These are phyloP conservation scores for Epirrita christyi DNA, from an alignment of 2,888 invertebrate genomes.

Conservation along the genomic window DNA sequence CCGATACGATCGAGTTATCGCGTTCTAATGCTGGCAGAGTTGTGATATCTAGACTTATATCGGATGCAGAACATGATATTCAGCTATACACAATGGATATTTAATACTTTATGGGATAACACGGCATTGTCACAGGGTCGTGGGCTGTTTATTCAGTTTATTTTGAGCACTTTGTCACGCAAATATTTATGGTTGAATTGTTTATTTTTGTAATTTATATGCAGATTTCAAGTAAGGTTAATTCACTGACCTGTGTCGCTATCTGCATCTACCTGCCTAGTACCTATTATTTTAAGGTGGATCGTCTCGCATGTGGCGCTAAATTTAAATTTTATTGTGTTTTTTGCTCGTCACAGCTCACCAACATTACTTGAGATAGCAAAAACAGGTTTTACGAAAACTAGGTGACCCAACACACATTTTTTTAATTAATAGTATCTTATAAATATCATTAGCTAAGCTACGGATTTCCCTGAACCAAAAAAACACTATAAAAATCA, in stretches of 20 bases:
- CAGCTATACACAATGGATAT: constrained; percentile 28
- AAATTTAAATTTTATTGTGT: too few species aligned
- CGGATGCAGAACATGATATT: constrained; percentile 29
- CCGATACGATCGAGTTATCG: constrained; percentile 28
- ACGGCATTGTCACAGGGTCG: constrained; percentile 22
- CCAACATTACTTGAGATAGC: too few species aligned
- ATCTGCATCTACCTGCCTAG: constrained; percentile 3
- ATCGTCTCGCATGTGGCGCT: too few species aligned
- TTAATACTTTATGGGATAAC: constrained; percentile 31
- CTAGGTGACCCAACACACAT: too few species aligned
- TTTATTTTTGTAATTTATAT: constrained; percentile 28
- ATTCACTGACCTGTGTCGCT: constrained; percentile 11
- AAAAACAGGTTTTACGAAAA: too few species aligned
- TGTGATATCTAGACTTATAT: constrained; percentile 42
- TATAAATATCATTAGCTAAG: too few species aligned
- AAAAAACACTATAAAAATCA: too few species aligned
- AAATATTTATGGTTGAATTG: constrained; percentile 24
- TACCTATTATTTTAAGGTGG: constrained; percentile 9
- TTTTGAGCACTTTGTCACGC: constrained; percentile 30
- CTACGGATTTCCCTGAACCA: too few species aligned
- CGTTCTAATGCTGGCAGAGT: constrained; percentile 33
- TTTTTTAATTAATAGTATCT: too few species aligned
- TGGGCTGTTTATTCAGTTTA: constrained; percentile 26
- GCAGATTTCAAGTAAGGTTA: constrained; percentile 18
- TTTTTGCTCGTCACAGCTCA: too few species aligned